Base-by-base conservation (phyloP, 1,140 invertebrate genomes). In the Colletes gigas region DNA sequence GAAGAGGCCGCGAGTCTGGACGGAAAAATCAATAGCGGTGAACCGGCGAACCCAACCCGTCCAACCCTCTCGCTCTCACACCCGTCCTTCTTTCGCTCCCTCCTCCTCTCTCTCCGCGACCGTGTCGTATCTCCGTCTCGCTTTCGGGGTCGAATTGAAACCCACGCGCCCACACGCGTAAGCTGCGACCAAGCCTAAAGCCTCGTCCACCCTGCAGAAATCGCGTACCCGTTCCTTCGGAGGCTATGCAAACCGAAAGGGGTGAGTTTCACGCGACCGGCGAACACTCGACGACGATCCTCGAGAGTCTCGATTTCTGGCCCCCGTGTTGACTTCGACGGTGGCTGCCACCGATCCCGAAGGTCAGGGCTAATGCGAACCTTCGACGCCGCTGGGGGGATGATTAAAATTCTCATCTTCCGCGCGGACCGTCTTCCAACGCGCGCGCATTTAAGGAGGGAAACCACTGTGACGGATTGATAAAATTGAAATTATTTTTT, bases 1-100 rank as follows among this genome's bases (percentile, higher is more conserved):
- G 87, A 88, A 87, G 91, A 92, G 87, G 89, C 83, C 83, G 89
- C 85, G 89, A 93, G 92, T 92, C 89, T 93, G 91, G 90, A 91
- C 90, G 91, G 91, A 93, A 93, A 93, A 93, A 93, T 93, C 92
- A 93, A 93, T 93, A 93, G 91, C 91, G 87, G 90, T 90, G 92
- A 92, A 91, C 91, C 90, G 91, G 89, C 91, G 89, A 93, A 93
- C 91, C 91, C 89, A 93, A 91, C 91, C 91, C 89, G 88, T 88
- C 89, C 88, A 89, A 90, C 88, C 88, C 88, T 83, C 82, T 83
- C 65, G 6, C 66, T 14, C 60, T 66, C 54, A 62, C 50, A 4
- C 30, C 39, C 15, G 14, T 47, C 65, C 78, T 69, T 82, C 81
- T 68, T 81, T 81, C 79, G 78, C 80, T 83, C 83, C 72, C 76